Conservation (phyloP, 92 coral and sea anemone species). For the Porites divaricata region DNA sequence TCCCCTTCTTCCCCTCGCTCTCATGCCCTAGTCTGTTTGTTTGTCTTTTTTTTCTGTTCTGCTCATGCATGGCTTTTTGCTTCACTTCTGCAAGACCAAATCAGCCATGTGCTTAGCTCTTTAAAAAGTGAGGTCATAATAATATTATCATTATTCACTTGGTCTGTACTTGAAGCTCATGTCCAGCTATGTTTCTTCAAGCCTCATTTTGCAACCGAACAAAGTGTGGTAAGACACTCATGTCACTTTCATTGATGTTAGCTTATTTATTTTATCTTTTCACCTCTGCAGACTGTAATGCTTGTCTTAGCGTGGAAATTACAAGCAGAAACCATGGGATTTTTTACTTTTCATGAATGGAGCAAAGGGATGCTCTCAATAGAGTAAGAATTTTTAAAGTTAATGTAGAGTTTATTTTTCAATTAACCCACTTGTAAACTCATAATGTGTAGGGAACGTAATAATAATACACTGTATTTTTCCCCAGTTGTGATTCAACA, state of each 20-base stretch:
- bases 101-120: too few relatives aligned
- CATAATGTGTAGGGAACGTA: neutral
- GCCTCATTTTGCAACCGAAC: neutral
- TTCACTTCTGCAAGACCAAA: too few relatives aligned
- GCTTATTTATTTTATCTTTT: neutral
- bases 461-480: neutral
- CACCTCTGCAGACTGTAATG: constrained; percentile 77
- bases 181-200: too few relatives aligned
- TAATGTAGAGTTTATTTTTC: neutral
- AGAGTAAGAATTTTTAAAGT: constrained; percentile 64
- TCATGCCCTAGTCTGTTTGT: too few relatives aligned
- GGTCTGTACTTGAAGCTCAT: too few relatives aligned
- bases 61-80: too few relatives aligned
- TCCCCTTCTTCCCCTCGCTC: too few relatives aligned
- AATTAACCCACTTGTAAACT: neutral
- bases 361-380: constrained; percentile 86
- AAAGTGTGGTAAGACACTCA: neutral
- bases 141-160: too few relatives aligned
- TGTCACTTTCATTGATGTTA: neutral
- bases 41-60: too few relatives aligned
- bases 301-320: constrained; percentile 91
- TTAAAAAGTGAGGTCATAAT: too few relatives aligned
- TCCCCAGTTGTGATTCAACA: constrained; percentile 85
- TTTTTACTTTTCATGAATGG: constrained; percentile 88
- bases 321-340: constrained; percentile 90